phyloP scores from a whole-genome alignment of 2,113 vertebrate species.

The Podarcis raffonei region DNA sequence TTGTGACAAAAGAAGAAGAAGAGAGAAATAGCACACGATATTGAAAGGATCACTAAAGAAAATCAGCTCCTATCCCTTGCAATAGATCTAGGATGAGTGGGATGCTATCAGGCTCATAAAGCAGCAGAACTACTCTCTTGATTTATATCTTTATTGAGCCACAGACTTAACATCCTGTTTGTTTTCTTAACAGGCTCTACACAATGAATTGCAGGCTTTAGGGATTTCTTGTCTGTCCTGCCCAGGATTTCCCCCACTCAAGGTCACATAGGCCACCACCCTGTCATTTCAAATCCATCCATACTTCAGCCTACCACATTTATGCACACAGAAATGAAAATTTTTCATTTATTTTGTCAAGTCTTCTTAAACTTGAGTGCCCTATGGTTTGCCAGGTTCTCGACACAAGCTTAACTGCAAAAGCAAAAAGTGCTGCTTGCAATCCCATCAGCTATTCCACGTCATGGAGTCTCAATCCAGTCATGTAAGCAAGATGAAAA shows the following conservation, averaged over 20 bases:
- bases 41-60: constrained; percentile 1
- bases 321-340: not conserved
- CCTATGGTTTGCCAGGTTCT: not conserved
- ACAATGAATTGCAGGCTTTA: constrained; percentile 34
- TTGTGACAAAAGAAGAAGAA: not conserved
- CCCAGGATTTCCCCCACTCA: constrained; percentile 16
- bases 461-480: not conserved
- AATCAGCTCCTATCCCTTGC: accelerated
- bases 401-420: constrained; percentile 2
- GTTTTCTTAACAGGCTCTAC: constrained; percentile 24
- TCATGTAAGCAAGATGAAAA: not conserved
- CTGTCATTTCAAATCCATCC: constrained; percentile 29
- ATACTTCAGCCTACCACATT: constrained; percentile 7
- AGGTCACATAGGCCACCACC: not conserved
- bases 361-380: constrained; percentile 4
- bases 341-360: constrained; percentile 11
- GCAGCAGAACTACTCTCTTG: not conserved
- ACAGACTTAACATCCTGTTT: constrained; percentile 14
- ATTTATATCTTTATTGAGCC: constrained; percentile 37
- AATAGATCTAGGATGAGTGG: constrained; percentile 13
- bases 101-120: not conserved
- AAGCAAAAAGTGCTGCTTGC: constrained; percentile 10
- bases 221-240: constrained; percentile 10
- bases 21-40: not conserved
- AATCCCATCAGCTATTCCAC: not conserved